phyloP scores from a whole-genome alignment of 2,888 invertebrate genomes.

The Leucoma salicis region DNA sequence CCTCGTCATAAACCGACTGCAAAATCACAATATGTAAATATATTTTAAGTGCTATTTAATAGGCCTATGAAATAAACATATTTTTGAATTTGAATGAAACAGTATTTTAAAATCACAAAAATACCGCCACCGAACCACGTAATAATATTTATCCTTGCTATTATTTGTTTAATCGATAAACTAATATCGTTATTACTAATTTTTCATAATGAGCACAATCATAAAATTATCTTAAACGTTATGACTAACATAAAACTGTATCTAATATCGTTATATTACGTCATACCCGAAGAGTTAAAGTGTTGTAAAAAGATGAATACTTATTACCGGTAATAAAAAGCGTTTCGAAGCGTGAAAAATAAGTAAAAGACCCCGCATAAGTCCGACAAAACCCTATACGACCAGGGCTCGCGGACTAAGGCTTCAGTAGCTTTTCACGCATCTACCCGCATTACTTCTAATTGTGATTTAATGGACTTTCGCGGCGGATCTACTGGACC shows the following conservation, averaged over 20 bases:
- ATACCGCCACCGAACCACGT: no score
- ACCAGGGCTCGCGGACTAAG: slow-evolving; percentile 41
- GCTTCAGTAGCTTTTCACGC: slow-evolving; percentile 65
- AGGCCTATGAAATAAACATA: no score
- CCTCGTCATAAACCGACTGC: no score
- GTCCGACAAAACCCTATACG: slow-evolving; percentile 61
- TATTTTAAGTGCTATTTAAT: no score
- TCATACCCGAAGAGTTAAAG: not conserved
- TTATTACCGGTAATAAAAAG: slow-evolving; percentile 40
- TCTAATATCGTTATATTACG: not conserved
- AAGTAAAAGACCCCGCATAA: slow-evolving; percentile 68
- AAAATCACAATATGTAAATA: no score
- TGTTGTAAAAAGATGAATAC: slow-evolving; percentile 16
- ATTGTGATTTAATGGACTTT: slow-evolving; percentile 78
- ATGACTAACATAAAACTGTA: not conserved
- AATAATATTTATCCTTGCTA: no score
- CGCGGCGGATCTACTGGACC: slow-evolving; percentile 64
- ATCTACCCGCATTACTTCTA: slow-evolving; percentile 76
- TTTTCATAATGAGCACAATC: no score
- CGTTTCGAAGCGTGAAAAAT: slow-evolving; percentile 51
- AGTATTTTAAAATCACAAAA: no score
- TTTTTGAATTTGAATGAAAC: no score
- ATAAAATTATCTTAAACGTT: no score
- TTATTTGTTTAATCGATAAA: no score
- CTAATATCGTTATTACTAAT: no score